Evolutionary conservation across 2,888 invertebrate species (phyloP), one percentile per base, ranked within the genome.

Genomic region (Calameuta idolon): DNA sequence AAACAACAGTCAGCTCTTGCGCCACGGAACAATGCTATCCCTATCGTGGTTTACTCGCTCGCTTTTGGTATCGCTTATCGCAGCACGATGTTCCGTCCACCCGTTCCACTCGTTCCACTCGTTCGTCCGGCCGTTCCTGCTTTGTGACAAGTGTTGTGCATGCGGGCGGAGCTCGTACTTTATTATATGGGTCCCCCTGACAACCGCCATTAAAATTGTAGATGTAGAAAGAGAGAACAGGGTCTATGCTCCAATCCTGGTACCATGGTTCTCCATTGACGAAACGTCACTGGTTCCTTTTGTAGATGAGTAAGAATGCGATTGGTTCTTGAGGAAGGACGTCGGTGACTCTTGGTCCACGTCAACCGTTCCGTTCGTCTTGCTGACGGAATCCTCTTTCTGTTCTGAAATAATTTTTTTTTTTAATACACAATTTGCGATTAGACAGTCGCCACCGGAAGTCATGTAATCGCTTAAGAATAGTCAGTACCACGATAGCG

Each of bases 401-500:
- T 9, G 9, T 33, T 30, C 15, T 34, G 71, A 11, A 71, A 71
- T 11, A 69, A 69, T 69, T 3, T 33, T 69, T 69, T 71, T 71
- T n/a, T 31, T 12, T n/a, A 71, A 69, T n/a, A 31, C 15, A 69
- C 33, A 69, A 30, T 71, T 71, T 5, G 71, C 31, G 74, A 33
- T 74, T 31, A 71, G 34, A 71, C 4, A 30, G 30, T 37, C 31
- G 30, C 37, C 11, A 37, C 34, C 88, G 88, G 88, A 88, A 88
- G 82, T 85, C 83, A 83, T 81, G 81, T 85, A 84, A 88, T 86
- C 87, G 82, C 77, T 75, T 80, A 79, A 82, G 83, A 81, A 77
- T 79, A 81, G 83, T 81, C 81, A 81, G 80, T 82, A 80, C 75
- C 75, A 71, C 78, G 89, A 89, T 89, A 89, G 83, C 83, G 55